phyloP scores from a whole-genome alignment of 2,888 invertebrate genomes.

The Lasioglossum vierecki region DNA sequence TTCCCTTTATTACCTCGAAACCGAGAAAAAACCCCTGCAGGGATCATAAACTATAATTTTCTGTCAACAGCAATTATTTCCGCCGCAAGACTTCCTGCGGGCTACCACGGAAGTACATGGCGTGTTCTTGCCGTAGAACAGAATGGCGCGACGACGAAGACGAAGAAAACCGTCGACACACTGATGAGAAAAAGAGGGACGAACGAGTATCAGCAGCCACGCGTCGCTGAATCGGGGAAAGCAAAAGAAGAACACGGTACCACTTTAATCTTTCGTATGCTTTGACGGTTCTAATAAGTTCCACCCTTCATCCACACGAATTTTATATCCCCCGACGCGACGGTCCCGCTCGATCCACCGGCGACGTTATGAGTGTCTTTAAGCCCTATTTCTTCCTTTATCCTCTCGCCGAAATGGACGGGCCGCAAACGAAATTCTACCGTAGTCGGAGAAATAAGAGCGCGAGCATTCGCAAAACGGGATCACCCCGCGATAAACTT shows the following conservation, averaged over 20 bases:
- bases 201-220: conserved; percentile 44
- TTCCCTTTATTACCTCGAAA: conserved; percentile 27
- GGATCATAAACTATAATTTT: conserved; percentile 56
- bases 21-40: conserved; percentile 18
- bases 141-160: not conserved
- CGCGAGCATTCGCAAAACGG: conserved; percentile 14
- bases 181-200: not conserved
- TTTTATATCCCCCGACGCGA: conserved; percentile 44
- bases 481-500: conserved; percentile 48
- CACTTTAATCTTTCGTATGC: conserved; percentile 65
- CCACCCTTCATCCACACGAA: conserved; percentile 41
- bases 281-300: conserved; percentile 66
- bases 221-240: conserved; percentile 51
- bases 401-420: conserved; percentile 19
- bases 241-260: conserved; percentile 40
- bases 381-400: conserved; percentile 45
- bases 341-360: conserved; percentile 19
- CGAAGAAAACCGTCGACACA: not conserved
- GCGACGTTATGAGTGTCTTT: conserved; percentile 59
- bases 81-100: conserved; percentile 39
- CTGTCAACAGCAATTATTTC: conserved; percentile 59
- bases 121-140: conserved; percentile 38
- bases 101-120: conserved; percentile 27
- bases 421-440: conserved; percentile 49
- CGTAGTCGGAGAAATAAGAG: conserved; percentile 37